These are phyloP conservation scores for Turnix velox DNA, from an alignment of 2,113 vertebrate genomes.

Conservation along the genomic window DNA sequence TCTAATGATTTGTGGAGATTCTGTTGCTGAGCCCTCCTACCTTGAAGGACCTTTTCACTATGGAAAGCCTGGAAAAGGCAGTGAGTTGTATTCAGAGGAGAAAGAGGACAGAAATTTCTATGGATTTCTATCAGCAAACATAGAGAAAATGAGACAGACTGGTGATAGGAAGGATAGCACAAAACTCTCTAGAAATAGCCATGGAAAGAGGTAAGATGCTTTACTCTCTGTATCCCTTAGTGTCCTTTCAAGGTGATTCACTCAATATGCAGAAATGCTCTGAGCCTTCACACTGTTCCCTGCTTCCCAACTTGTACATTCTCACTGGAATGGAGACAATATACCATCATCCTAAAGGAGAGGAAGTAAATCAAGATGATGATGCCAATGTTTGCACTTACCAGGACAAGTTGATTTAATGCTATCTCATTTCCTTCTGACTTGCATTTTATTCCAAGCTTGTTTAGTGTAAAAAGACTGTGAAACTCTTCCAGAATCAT, in stretches of 20 bases:
- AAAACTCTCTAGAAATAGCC: background rate
- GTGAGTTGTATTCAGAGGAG: background rate
- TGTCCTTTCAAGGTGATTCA: background rate
- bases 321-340: background rate
- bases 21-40: background rate
- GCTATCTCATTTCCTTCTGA: constrained; percentile 33
- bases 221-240: background rate
- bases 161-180: background rate
- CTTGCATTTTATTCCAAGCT: constrained; percentile 52
- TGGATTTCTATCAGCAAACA: background rate
- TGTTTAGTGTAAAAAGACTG: constrained; percentile 34
- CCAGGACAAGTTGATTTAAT: constrained; percentile 18
- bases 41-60: background rate
- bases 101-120: background rate
- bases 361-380: constrained; percentile 14
- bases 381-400: constrained; percentile 42
- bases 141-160: background rate
- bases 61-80: background rate
- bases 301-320: background rate
- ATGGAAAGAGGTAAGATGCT: background rate
- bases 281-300: background rate
- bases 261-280: background rate
- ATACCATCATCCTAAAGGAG: background rate
- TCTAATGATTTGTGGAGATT: background rate
- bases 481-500: constrained; percentile 42